Percentiles rank a stretch among this genome's conserved stretches.
phyloP scores from a whole-genome alignment of 2,797 vertebrate genomes.

The Triplophysa yarkandensis region DNA sequence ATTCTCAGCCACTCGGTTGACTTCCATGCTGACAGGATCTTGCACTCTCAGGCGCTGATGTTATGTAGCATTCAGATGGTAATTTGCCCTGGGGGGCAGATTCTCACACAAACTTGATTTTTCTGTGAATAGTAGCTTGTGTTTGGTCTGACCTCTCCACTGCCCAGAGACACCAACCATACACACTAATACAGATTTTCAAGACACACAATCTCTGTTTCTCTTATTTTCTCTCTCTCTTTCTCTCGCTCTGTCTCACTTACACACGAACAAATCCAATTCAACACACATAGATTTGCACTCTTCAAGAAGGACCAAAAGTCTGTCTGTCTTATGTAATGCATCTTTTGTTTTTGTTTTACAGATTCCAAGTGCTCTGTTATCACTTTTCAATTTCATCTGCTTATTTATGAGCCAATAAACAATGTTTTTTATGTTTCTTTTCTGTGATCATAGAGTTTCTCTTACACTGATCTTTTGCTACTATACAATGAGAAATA shows the following conservation, averaged over 20 bases:
- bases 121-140: conserved; percentile 95
- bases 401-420: neutral
- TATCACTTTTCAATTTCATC: neutral
- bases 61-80: conserved; percentile 99
- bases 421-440: neutral
- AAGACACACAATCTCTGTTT: conserved; percentile 76
- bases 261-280: conserved; percentile 30
- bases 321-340: conserved; percentile 39
- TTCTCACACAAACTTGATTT: conserved; percentile 99
- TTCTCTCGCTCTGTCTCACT: too few relatives aligned
- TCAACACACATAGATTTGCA: conserved; percentile 37
- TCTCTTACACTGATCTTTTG: neutral
- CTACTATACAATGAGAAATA: neutral
- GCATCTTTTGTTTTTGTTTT: conserved; percentile 21
- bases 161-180: conserved; percentile 85
- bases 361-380: neutral
- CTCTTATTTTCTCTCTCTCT: too few relatives aligned
- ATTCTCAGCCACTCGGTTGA: conserved; percentile 74
- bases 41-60: conserved; percentile 86
- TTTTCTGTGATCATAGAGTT: neutral
- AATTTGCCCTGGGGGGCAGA: conserved; percentile 91
- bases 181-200: conserved; percentile 73
- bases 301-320: conserved; percentile 53
- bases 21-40: conserved; percentile 86
- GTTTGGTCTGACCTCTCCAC: conserved; percentile 90